Evolutionary conservation across 2,113 vertebrate species (phyloP), one percentile per base, ranked within the genome.

Genomic region (Coreoperca whiteheadi): DNA sequence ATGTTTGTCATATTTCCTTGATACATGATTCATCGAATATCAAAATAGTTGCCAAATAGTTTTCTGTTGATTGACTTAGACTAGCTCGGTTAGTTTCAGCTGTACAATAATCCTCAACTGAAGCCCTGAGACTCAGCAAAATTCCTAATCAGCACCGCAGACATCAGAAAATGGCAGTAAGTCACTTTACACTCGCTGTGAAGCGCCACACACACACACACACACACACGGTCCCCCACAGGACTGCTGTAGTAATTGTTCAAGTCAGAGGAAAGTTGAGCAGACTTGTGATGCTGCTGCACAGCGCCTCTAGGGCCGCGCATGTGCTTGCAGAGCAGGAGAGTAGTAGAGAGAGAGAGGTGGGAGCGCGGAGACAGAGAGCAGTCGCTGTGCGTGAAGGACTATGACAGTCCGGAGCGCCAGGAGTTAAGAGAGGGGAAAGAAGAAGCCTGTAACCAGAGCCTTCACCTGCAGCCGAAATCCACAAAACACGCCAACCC

Each of bases 231-330:
- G 30, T 46, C 39, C 57, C 78, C 78, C 72, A 57, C 23, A 30
- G 68, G 81, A 85, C 78, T 39, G 30, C 6, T 66, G 72, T 46
- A 85, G 87, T 80, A 81, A 50, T 68, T 78, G 46, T 41, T 53
- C 25, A 25, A 64, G 54, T 82, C 48, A 12, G 28, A 43, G 30
- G 14, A 34, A 66, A 77, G 66, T 84, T 64, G 71, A 57, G 51
- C 53, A 56, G 81, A 81, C 46, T 48, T 41, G 87, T 60, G 78
- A 23, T 57, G 73, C 74, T 69, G 69, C 84, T 39, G 4, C 89
- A 59, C 86, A 63, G 81, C 67, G 82, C 88, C 88, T 86, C 86
- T 83, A 79, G 83, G 81, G 89, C 53, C 39, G 68, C 3, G 68
- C 59, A 15, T 64, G 68, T 25, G 63, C 54, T 37, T 2, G 14